phyloP scores from a whole-genome alignment of 1,140 invertebrate genomes.

The Anthonomus grandis region DNA sequence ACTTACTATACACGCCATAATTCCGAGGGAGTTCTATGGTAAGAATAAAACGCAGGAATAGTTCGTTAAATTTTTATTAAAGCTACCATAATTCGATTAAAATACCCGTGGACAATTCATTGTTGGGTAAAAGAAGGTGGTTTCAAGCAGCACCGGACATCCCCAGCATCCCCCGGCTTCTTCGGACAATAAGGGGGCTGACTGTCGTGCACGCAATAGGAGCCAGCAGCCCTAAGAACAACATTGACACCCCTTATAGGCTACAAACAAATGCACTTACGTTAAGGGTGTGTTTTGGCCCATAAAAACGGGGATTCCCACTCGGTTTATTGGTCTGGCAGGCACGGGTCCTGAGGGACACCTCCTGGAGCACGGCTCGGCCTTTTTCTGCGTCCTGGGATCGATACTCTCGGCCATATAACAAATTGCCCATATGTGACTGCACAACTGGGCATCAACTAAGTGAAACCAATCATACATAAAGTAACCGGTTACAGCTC shows the following conservation, averaged over 20 bases:
- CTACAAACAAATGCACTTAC: constrained; percentile 38
- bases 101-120: too few species aligned
- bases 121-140: constrained; percentile 24
- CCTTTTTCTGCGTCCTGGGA: constrained; percentile 51
- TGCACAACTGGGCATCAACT: constrained; percentile 65
- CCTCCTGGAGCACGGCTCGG: constrained; percentile 64
- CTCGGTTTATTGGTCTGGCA: constrained; percentile 51
- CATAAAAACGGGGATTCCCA: constrained; percentile 50
- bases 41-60: too few species aligned
- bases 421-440: constrained; percentile 70
- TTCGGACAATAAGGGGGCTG: constrained; percentile 65
- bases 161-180: constrained; percentile 55
- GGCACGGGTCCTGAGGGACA: constrained; percentile 64
- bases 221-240: constrained; percentile 57
- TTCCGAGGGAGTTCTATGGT: too few species aligned
- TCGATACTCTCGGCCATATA: constrained; percentile 70
- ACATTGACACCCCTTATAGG: neutral
- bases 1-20: too few species aligned
- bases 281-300: constrained; percentile 58
- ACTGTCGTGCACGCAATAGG: constrained; percentile 61
- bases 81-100: too few species aligned
- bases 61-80: too few species aligned
- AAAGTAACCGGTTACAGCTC: neutral
- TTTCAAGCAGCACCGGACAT: constrained; percentile 60
- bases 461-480: constrained; percentile 10